Conservation (phyloP, 1,140 invertebrate genomes). For the Ips nitidus region DNA sequence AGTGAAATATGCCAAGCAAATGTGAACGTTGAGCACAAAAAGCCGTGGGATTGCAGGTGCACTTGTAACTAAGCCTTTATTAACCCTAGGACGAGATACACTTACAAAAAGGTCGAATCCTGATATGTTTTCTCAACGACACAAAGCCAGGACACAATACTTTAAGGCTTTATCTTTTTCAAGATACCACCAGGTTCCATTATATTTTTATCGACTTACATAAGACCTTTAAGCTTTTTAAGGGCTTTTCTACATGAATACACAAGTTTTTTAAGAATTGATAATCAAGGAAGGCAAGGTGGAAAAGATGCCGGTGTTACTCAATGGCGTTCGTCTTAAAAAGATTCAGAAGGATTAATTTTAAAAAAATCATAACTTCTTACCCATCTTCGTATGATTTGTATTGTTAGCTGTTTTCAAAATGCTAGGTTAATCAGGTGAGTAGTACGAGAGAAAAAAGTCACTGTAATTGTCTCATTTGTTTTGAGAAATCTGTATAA, state of each 20-base stretch:
- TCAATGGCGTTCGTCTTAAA: no score
- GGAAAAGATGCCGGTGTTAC: background rate
- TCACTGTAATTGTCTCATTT: no score
- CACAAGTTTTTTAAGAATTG: slow-evolving; percentile 8
- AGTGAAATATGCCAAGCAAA: slow-evolving; percentile 8
- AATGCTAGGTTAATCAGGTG: no score
- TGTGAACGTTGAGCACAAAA: no score
- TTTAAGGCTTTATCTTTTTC: background rate
- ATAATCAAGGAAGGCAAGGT: background rate
- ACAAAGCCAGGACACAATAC: background rate
- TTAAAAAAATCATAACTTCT: no score
- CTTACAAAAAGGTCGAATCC: background rate
- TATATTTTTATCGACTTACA: slow-evolving; percentile 26
- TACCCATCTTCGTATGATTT: no score
- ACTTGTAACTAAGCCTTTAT: no score
- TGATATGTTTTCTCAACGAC: background rate
- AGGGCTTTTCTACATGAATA: slow-evolving; percentile 27
- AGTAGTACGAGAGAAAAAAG: no score
- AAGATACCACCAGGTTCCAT: slow-evolving; percentile 1
- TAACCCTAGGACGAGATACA: background rate
- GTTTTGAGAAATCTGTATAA: no score
- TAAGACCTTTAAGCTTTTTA: slow-evolving; percentile 26
- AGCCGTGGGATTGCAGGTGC: no score
- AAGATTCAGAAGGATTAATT: no score
- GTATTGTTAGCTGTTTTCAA: no score